phyloP scores from a whole-genome alignment of 2,113 vertebrate species.

The Otis tarda region DNA sequence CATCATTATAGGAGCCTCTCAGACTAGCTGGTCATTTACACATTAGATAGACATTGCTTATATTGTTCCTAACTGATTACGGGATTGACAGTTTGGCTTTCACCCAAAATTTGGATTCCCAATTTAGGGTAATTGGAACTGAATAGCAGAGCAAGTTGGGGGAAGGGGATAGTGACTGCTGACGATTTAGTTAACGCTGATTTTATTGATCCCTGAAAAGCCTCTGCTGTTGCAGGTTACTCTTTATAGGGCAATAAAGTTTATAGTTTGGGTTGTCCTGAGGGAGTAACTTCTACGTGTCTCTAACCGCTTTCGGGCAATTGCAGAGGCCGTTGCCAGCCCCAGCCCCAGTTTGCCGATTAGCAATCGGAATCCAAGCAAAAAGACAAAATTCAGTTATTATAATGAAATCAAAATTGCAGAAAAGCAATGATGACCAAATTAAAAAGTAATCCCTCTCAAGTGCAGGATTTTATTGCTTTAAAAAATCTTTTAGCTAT shows the following conservation, averaged over 20 bases:
- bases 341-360: background rate
- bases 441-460: background rate
- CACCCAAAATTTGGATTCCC: constrained; percentile 12
- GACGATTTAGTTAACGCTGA: constrained; percentile 47
- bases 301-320: background rate
- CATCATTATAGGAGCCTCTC: constrained; percentile 10
- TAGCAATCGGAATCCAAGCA: background rate
- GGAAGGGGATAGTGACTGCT: constrained; percentile 11
- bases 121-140: constrained; percentile 11
- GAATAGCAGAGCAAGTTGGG: background rate
- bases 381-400: rapidly evolving
- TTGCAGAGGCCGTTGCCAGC: background rate
- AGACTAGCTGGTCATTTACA: constrained; percentile 34
- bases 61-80: constrained; percentile 40
- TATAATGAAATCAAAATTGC: background rate
- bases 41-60: constrained; percentile 29
- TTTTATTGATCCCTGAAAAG: constrained; percentile 69
- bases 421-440: background rate
- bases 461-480: background rate
- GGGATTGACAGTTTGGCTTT: constrained; percentile 49
- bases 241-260: constrained; percentile 68
- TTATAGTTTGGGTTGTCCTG: constrained; percentile 39
- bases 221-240: constrained; percentile 56
- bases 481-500: background rate
- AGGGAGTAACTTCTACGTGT: background rate